A percentile compares a stretch with the other conserved stretches of the same genome.
These are phyloP conservation scores for Harmothoe impar DNA, from an alignment of 2,888 invertebrate species.

Conservation along the genomic window DNA sequence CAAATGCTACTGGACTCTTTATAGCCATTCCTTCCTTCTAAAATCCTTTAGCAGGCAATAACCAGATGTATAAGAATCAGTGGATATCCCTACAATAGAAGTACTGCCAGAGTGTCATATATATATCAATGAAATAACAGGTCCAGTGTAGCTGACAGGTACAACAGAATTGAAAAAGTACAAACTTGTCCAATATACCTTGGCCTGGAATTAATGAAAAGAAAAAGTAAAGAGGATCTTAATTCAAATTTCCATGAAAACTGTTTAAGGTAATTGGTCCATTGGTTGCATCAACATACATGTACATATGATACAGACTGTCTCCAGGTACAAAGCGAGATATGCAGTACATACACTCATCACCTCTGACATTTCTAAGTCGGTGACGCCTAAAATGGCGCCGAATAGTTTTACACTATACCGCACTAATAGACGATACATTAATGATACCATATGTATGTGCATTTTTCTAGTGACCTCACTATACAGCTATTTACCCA, in stretches of 20 bases:
- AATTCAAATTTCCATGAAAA: neutral
- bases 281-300: conserved; percentile 19
- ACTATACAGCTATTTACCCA: conserved; percentile 3
- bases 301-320: neutral
- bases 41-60: no score
- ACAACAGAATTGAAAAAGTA: neutral
- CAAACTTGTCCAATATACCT: neutral
- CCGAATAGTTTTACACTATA: neutral
- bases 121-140: neutral
- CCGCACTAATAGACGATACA: neutral
- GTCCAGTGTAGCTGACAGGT: neutral
- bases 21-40: no score
- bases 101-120: neutral
- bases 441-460: neutral
- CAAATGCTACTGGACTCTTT: no score
- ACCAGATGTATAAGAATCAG: no score
- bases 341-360: neutral
- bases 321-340: neutral
- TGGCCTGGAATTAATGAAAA: neutral
- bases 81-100: neutral
- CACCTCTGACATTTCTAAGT: neutral
- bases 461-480: conserved; percentile 14
- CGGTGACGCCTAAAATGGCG: neutral
- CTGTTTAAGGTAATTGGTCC: conserved; percentile 25
- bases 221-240: neutral